phyloP scores from a whole-genome alignment of 2,797 vertebrate genomes.

The Trichosurus vulpecula region DNA sequence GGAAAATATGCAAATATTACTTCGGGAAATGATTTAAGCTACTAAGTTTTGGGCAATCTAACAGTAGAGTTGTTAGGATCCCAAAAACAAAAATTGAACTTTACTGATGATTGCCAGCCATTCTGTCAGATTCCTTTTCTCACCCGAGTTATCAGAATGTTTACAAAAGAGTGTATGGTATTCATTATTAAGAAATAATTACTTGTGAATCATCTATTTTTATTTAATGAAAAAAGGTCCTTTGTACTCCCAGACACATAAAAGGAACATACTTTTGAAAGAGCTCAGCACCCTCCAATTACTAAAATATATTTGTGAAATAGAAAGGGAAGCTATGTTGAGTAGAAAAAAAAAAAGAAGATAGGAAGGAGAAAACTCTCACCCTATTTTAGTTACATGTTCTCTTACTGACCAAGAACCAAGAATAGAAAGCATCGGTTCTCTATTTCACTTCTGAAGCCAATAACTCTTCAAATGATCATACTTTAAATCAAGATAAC shows the following conservation, averaged over 20 bases:
- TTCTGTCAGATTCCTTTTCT: neutral
- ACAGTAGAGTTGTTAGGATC: neutral
- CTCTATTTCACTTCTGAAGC: neutral
- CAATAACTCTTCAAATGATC: neutral
- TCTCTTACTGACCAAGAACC: constrained; percentile 22
- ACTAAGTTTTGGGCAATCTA: constrained; percentile 39
- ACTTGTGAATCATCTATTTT: neutral
- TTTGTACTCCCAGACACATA: constrained; percentile 10
- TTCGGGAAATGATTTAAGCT: constrained; percentile 40
- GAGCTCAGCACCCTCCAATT: constrained; percentile 35
- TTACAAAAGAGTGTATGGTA: constrained; percentile 21
- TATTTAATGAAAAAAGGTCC: constrained; percentile 6
- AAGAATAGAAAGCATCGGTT: constrained; percentile 44
- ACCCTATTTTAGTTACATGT: neutral
- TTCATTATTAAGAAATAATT: constrained; percentile 7
- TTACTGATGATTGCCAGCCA: constrained; percentile 32
- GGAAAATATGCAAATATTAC: constrained; percentile 4
- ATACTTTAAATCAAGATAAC: neutral
- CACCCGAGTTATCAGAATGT: constrained; percentile 2
- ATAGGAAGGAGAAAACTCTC: constrained; percentile 22
- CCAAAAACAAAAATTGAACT: constrained; percentile 1
- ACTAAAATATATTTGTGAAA: constrained; percentile 31
- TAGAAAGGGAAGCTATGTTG: constrained; percentile 32
- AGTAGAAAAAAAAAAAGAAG: constrained; percentile 44
- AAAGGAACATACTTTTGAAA: constrained; percentile 53